Evolutionary conservation across 1,140 invertebrate species (phyloP).

Genomic region (Littorina saxatilis): DNA sequence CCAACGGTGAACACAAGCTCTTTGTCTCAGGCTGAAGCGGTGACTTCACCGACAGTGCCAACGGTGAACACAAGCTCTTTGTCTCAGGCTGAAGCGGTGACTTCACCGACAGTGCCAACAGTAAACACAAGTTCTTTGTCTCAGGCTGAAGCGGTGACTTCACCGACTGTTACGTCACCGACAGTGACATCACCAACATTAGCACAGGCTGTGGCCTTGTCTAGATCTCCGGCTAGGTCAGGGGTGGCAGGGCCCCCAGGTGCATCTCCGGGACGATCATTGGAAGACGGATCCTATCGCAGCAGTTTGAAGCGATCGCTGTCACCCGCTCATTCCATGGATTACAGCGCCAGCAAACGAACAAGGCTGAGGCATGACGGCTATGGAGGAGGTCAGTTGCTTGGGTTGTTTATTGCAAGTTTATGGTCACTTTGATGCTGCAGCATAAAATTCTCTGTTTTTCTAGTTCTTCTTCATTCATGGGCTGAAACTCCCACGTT

Average conservation of each 20-base stretch:
- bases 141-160: background rate
- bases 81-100: background rate
- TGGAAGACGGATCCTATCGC: conserved; percentile 18
- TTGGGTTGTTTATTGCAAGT: background rate
- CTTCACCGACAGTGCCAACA: background rate
- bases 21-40: background rate
- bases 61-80: no score
- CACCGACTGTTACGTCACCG: background rate
- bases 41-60: background rate
- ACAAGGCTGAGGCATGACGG: conserved; percentile 40
- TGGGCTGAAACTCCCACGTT: no score
- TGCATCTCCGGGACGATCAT: conserved; percentile 14
- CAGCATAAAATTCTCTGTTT: background rate
- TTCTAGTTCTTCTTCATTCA: background rate
- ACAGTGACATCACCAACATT: no score
- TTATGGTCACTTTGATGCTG: no score
- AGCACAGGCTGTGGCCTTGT: no score
- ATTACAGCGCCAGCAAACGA: conserved; percentile 48
- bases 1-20: background rate
- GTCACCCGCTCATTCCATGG: conserved; percentile 60
- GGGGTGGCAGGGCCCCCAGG: background rate
- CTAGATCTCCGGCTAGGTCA: background rate
- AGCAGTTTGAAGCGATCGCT: conserved; percentile 48
- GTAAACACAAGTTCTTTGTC: background rate
- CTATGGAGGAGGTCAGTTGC: conserved; percentile 35